Evolutionary conservation across 2,888 invertebrate species (phyloP).

Genomic region (Clistopyga incitator): DNA sequence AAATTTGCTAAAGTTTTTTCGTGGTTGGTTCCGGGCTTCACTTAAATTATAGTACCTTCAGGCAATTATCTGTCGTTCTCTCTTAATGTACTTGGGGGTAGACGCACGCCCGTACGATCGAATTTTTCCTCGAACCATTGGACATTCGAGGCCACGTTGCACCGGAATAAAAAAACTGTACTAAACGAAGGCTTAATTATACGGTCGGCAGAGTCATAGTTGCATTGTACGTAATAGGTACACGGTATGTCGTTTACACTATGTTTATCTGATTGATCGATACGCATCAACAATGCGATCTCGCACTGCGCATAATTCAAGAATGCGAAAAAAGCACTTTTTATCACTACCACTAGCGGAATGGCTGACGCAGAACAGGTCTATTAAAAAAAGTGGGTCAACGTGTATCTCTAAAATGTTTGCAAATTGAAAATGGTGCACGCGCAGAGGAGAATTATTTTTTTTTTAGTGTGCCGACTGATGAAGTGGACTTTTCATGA

Average conservation of each 20-base stretch:
- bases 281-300: neutral
- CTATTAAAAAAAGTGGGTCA: neutral
- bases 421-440: neutral
- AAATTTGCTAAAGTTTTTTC: neutral
- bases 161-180: constrained; percentile 1
- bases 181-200: constrained; percentile 33
- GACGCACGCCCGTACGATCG: neutral
- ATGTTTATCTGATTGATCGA: constrained; percentile 32
- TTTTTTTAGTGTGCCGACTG: no score
- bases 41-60: neutral
- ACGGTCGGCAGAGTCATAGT: constrained; percentile 7
- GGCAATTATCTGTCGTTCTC: neutral
- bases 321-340: neutral
- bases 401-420: neutral
- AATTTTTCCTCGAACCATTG: constrained; percentile 2
- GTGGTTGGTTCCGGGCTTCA: neutral
- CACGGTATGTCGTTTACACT: constrained; percentile 13
- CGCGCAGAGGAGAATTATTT: no score
- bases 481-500: no score
- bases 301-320: neutral
- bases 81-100: neutral
- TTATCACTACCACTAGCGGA: neutral
- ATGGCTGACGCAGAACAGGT: neutral
- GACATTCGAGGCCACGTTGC: constrained; percentile 2
- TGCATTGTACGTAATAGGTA: constrained; percentile 7